These are phyloP conservation scores for Apocrypta bakeri DNA, from an alignment of 1,140 invertebrate species.

Conservation along the genomic window DNA sequence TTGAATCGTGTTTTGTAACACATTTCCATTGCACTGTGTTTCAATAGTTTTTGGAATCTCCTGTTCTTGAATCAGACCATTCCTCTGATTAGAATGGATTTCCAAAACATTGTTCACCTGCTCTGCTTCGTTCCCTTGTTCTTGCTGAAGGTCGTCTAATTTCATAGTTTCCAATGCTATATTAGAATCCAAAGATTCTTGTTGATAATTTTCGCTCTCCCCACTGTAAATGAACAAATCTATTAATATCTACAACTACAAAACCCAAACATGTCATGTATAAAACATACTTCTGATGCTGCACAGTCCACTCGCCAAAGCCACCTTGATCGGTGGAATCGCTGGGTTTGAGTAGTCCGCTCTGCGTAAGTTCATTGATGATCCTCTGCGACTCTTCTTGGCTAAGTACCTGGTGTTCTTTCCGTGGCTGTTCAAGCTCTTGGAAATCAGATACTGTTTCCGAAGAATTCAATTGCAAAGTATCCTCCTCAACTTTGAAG, in stretches of 20 bases:
- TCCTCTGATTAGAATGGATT: slow-evolving; percentile 7
- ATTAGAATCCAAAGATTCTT: slow-evolving; percentile 19
- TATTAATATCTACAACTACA: neutral
- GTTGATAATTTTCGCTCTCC: slow-evolving; percentile 29
- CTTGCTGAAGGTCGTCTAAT: slow-evolving; percentile 17
- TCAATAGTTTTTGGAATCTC: slow-evolving; percentile 32
- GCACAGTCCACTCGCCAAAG: slow-evolving; percentile 26
- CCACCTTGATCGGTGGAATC: neutral
- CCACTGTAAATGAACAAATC: slow-evolving; percentile 19
- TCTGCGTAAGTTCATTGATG: slow-evolving; percentile 33
- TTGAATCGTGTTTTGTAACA: slow-evolving; percentile 42
- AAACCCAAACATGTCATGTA: neutral
- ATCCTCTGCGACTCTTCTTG: slow-evolving; percentile 41
- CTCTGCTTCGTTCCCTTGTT: slow-evolving; percentile 4
- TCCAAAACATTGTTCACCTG: slow-evolving; percentile 31
- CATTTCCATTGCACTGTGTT: slow-evolving; percentile 32
- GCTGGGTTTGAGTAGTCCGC: slow-evolving; percentile 31
- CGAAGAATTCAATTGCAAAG: neutral
- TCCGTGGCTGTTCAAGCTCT: neutral
- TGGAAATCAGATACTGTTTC: neutral
- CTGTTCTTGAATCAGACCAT: slow-evolving; percentile 19
- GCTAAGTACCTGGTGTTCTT: slow-evolving; percentile 8
- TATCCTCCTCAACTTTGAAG: slow-evolving; percentile 24
- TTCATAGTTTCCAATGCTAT: slow-evolving; percentile 24
- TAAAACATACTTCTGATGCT: slow-evolving; percentile 36